Evolutionary conservation across 1,140 invertebrate genomes (phyloP), one percentile per base, ranked within the genome.

Genomic region (Drosophila nebulosa): DNA sequence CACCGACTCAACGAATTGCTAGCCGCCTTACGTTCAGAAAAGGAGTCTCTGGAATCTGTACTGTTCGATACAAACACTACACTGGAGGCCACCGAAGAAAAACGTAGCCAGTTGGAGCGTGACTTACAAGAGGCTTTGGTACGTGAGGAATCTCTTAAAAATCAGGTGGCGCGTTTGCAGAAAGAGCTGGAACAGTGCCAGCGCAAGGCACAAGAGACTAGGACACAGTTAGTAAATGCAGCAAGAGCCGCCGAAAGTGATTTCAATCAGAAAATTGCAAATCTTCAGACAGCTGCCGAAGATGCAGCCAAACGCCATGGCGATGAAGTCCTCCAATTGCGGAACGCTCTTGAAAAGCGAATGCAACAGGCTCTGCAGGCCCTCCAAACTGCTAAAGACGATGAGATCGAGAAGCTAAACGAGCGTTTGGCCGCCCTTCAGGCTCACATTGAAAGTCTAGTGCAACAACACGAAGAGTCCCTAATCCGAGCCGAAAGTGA

Each of bases 401-500:
- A 93, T 51, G 95, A 96, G 81, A 95, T 96, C 53, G 94, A 94
- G 68, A 93, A 94, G 53, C 91, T 97, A 36, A 93, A 95, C 69
- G 94, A 95, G 60, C 93, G 94, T 86, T 94, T 97, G 74, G 95
- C 95, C 63, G 93, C 94, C n/a, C 84, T 97, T 9, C 94, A 96
- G 68, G 93, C 94, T 2, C 94, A 96, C 30, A 94, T 96, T 9
- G 96, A 97, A 76, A 96, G 94, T 88, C 79, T 97, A 0, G 94
- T 95, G 74, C 94, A 97, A 78, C 96, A 97, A 79, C 96, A 97
- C 74, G 96, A 97, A 79, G 96, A 97, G 91, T 94, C 95, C 1
- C 93, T 97, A 77, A 90, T 97, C 2, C 92, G 96, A 24, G 96
- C 96, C 3, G 96, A 97, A 92, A 97, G 97, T 90, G 96, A 97